These are phyloP conservation scores for Apodemus speciosus DNA, from an alignment of 2,113 vertebrate species.

Conservation along the genomic window DNA sequence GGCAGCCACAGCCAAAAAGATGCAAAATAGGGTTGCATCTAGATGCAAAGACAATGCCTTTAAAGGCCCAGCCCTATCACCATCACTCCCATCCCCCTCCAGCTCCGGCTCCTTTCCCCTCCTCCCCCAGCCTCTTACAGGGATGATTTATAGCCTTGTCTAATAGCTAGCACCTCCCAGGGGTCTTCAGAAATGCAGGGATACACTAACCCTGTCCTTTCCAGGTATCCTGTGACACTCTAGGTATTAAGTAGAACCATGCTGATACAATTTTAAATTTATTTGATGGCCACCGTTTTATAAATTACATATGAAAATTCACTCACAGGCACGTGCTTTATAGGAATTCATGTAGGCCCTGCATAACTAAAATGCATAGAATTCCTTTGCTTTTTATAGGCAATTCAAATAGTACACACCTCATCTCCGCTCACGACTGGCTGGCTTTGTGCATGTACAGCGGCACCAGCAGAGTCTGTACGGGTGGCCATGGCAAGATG, in stretches of 20 bases:
- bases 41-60: slow-evolving; percentile 52
- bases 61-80: slow-evolving; percentile 57
- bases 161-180: not conserved
- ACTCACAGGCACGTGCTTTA: not conserved
- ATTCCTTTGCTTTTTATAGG: slow-evolving; percentile 9
- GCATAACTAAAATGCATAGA: not conserved
- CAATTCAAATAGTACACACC: not conserved
- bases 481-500: not conserved
- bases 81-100: not conserved
- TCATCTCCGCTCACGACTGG: not conserved
- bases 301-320: not conserved
- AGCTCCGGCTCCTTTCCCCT: no score
- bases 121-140: not conserved
- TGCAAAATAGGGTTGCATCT: no score
- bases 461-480: not conserved
- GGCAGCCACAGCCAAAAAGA: slow-evolving; percentile 34
- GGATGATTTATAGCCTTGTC: not conserved
- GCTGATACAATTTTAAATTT: not conserved
- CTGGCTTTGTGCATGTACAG: not conserved
- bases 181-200: not conserved
- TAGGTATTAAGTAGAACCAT: not conserved
- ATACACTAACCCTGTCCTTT: not conserved
- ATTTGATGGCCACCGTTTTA: not conserved
- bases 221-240: not conserved
- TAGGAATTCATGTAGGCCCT: not conserved